These are phyloP conservation scores for Pristionchus japonicus DNA, from an alignment of 2,888 invertebrate genomes.

Conservation along the genomic window DNA sequence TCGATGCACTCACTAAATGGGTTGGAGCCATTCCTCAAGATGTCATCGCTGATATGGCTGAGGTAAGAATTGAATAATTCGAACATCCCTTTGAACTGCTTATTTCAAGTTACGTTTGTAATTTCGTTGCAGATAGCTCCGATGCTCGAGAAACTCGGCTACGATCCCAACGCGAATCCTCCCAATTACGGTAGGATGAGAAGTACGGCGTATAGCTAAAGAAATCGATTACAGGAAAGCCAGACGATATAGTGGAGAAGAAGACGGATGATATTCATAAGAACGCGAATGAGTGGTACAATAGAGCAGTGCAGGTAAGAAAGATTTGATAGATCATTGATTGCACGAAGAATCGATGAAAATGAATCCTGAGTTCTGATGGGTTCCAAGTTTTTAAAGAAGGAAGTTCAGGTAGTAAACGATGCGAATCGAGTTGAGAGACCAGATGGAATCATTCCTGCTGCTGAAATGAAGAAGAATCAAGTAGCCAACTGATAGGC, in stretches of 20 bases:
- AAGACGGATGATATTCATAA: constrained; percentile 72
- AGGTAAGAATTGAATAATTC: constrained; percentile 1
- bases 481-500: constrained; percentile 29
- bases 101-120: background rate
- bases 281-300: constrained; percentile 71
- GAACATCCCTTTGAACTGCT: background rate
- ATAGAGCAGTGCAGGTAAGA: constrained; percentile 64
- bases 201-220: background rate
- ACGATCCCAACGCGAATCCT: constrained; percentile 96
- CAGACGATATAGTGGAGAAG: constrained; percentile 70
- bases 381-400: too few relatives aligned
- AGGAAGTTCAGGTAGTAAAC: constrained; percentile 27
- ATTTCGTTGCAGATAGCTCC: constrained; percentile 65
- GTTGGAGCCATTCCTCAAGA: constrained; percentile 81
- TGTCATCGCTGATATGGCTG: constrained; percentile 83
- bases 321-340: background rate
- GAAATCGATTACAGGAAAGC: constrained; percentile 58
- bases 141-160: constrained; percentile 79
- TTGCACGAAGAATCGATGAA: background rate
- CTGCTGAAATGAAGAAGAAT: constrained; percentile 19
- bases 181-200: constrained; percentile 84
- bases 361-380: too few relatives aligned
- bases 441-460: constrained; percentile 42
- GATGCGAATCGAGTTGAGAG: constrained; percentile 32
- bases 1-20: constrained; percentile 86